phyloP scores from a whole-genome alignment of 2,888 invertebrate species.

The Holacanthella duospinosa region DNA sequence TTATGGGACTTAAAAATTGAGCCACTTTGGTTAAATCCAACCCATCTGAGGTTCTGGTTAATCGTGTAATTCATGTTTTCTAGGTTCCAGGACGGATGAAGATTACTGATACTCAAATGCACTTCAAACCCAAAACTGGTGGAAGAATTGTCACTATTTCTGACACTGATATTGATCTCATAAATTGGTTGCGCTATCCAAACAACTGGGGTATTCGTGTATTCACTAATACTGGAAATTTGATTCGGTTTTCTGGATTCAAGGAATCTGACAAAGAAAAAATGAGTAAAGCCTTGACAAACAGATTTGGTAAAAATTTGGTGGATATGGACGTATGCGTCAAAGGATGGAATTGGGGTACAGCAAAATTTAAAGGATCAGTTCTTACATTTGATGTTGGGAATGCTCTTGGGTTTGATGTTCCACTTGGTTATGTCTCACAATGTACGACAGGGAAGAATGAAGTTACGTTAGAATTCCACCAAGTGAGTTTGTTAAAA shows the following conservation, averaged over 20 bases:
- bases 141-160: conserved; percentile 89
- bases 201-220: conserved; percentile 81
- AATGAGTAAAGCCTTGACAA: conserved; percentile 74
- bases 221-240: conserved; percentile 75
- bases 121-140: conserved; percentile 91
- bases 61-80: conserved; percentile 37
- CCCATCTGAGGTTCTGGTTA: not conserved
- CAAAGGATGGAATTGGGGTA: conserved; percentile 99
- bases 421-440: conserved; percentile 89
- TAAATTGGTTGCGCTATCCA: conserved; percentile 85
- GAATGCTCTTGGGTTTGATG: conserved; percentile 78
- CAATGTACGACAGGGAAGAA: conserved; percentile 94
- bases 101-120: conserved; percentile 76
- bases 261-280: conserved; percentile 87
- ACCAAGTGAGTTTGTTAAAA: conserved; percentile 54
- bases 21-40: too few relatives aligned
- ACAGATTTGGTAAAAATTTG: conserved; percentile 73
- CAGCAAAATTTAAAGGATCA: conserved; percentile 82
- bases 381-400: conserved; percentile 69
- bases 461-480: conserved; percentile 95
- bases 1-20: not conserved
- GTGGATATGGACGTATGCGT: conserved; percentile 82
- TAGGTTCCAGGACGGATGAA: conserved; percentile 85
- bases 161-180: conserved; percentile 72
- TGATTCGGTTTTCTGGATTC: conserved; percentile 88